Evolutionary conservation across 1,140 invertebrate genomes (phyloP), one percentile per base, ranked within the genome.

Genomic region (Diorhabda elongata): DNA sequence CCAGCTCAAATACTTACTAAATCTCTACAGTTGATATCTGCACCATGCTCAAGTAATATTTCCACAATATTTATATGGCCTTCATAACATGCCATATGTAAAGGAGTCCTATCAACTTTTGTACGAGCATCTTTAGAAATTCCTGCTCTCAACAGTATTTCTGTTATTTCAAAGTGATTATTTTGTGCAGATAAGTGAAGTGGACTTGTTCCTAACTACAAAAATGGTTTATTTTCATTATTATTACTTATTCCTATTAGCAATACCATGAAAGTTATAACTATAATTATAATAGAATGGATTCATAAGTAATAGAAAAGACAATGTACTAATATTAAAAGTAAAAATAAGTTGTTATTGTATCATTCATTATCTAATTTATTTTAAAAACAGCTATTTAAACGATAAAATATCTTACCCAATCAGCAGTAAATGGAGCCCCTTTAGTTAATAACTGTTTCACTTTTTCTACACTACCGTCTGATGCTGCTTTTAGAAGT

Each of bases 341-440:
- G 26, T 26, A 26, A 26, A 26, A 26, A 26, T 26, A 26, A 26
- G 26, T 26, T 26, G 1, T 26, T 26, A 26, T 26, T 26, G 26
- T 26, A 26, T 26, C 26, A 26, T 26, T 26, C 26, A 26, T 26
- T 26, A 26, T 26, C 26, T 26, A 26, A 26, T 26, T 26, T 1
- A 26, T 26, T 26, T 26, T 26, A 26, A 26, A 26, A 26, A 26
- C 26, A 26, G 1, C 26, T 26, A 26, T 26, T 26, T 26, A 26
- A 26, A 26, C 26, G 26, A 26, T 26, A 26, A 26, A 52, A 3
- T 52, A 61, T 58, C n/a, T 72, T 84, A 94, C 93, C 94, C 94
- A 96, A 80, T 97, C 94, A 11, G 94, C 92, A 1, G 92, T 93
- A 75, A 97, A 96, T 2, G 94, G 95, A 44, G 95, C 94, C 60